Conservation (phyloP, 2,888 invertebrate genomes). For the Tricholauxania praeusta region DNA sequence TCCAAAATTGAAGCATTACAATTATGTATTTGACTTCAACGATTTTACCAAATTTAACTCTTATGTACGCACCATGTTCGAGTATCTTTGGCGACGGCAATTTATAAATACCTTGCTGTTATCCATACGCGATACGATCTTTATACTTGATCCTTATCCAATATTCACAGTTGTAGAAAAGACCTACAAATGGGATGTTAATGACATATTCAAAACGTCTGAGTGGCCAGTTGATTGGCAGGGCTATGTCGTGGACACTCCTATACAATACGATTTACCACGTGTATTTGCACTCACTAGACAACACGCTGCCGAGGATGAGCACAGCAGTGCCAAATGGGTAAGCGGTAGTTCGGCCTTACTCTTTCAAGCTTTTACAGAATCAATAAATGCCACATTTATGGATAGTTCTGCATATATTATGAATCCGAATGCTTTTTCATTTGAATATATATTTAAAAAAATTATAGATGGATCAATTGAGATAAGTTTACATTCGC, state of each 20-base stretch:
- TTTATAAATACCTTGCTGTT: conserved; percentile 51
- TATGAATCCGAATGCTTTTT: neutral
- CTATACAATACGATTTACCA: conserved; percentile 54
- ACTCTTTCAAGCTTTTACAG: conserved; percentile 52
- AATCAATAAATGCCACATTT: conserved; percentile 53
- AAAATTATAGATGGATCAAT: conserved; percentile 46
- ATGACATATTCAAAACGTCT: conserved; percentile 46
- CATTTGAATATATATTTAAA: neutral
- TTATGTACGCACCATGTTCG: conserved; percentile 41
- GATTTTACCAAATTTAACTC: conserved; percentile 33
- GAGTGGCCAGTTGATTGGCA: conserved; percentile 43
- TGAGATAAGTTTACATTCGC: conserved; percentile 58
- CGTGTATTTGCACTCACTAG: conserved; percentile 50
- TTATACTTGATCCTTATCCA: conserved; percentile 52
- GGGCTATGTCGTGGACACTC: conserved; percentile 51
- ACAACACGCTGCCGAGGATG: no score
- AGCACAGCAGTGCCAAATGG: neutral
- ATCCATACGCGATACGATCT: conserved; percentile 50
- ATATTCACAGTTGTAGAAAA: conserved; percentile 45
- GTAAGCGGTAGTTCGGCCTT: conserved; percentile 49
- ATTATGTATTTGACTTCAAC: conserved; percentile 29
- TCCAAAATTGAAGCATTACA: conserved; percentile 43
- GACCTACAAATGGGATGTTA: conserved; percentile 46
- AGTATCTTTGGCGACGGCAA: conserved; percentile 54
- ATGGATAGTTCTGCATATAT: conserved; percentile 39